These are phyloP conservation scores for Meiosimyza decipiens DNA, from an alignment of 2,888 invertebrate species.

Conservation along the genomic window DNA sequence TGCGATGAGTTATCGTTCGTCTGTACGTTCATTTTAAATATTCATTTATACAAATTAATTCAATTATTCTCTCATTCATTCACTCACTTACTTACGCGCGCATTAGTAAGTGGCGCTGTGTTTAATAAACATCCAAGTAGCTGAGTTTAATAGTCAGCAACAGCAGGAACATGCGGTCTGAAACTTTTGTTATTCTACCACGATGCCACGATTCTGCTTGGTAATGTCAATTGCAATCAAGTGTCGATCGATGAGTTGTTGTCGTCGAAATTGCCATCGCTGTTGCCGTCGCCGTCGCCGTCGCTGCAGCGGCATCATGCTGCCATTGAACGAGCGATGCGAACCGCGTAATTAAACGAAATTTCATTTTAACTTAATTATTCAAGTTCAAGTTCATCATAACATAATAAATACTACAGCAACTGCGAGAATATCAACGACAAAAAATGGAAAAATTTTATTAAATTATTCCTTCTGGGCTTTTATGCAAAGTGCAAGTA, in stretches of 20 bases:
- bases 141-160: constrained; percentile 7
- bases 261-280: not conserved
- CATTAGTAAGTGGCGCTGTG: constrained; percentile 30
- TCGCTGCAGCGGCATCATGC: no score
- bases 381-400: constrained; percentile 62
- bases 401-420: constrained; percentile 54
- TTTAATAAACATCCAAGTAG: not conserved
- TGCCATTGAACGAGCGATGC: not conserved
- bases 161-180: not conserved
- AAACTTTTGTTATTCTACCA: no score
- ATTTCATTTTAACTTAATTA: constrained; percentile 63
- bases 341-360: constrained; percentile 50
- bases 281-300: not conserved
- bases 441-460: constrained; percentile 50
- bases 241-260: constrained; percentile 7
- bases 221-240: not conserved
- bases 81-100: constrained; percentile 47
- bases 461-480: constrained; percentile 60
- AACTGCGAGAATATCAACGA: constrained; percentile 19
- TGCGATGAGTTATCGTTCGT: constrained; percentile 30
- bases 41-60: constrained; percentile 66
- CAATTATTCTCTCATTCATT: constrained; percentile 57
- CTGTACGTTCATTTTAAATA: constrained; percentile 58
- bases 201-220: not conserved
- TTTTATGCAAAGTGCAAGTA: constrained; percentile 56